Base-by-base conservation (phyloP, 2,888 invertebrate species). In the Aphidius colemani region DNA sequence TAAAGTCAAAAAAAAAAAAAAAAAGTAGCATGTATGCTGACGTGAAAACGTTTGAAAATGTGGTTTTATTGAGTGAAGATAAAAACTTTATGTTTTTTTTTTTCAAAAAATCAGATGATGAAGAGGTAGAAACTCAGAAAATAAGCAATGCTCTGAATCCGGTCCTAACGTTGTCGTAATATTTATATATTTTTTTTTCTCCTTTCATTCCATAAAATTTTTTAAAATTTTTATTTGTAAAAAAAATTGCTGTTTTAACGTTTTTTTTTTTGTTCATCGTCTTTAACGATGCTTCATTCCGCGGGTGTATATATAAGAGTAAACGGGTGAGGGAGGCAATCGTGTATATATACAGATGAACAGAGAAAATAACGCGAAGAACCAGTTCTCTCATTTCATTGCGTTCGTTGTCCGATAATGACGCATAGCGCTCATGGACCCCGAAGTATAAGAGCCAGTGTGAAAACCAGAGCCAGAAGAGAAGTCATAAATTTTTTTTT, bases 351-450 rank as follows among this genome's bases (percentile, higher is more conserved):
- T 55, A 58, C 63, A 71, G 66, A 72, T 71, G 71, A 67, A 72
- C 72, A 69, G 72, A 74, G 48, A 57, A 46, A 73, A 76, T 77
- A 78, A 79, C 77, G 73, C 74, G 70, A 74, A 81, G 81, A 82
- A 82, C 81, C 81, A 82, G 81, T 82, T 82, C 80, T 79, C 80
- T 79, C 81, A 78, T 81, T 81, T 81, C 81, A 80, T 81, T 80
- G 80, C 81, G 82, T 81, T 82, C 81, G 81, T 82, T 81, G 81
- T 80, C 81, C 81, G 81, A 82, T 82, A 82, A 82, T 81, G 81
- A 82, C 77, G 81, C 81, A 78, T 79, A 79, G 78, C 76, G 72
- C 71, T 73, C 72, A 69, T 66, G 69, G 71, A 67, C 69, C 66
- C 30, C 70, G 64, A 50, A 58, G 57, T 46, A 46, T 46, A 40